Conservation (phyloP, 2,797 vertebrate genomes). For the Pogoniulus pusillus region DNA sequence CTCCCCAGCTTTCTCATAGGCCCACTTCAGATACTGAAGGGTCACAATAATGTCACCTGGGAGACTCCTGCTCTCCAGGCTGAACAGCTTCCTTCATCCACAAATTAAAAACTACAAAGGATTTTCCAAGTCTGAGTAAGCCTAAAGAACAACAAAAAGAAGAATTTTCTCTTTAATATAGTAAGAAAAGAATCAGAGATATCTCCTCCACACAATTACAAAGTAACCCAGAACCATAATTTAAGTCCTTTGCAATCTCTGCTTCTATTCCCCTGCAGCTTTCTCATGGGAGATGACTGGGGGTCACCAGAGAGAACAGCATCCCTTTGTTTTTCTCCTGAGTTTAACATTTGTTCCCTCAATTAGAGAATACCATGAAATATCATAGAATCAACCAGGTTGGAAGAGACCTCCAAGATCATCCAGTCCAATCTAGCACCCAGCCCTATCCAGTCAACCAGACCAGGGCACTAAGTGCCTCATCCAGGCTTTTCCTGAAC, state of each 20-base stretch:
- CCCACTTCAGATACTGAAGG: no score
- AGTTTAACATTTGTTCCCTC: not conserved
- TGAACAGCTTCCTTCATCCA: no score
- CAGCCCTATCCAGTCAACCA: no score
- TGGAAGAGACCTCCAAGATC: no score
- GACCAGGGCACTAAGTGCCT: no score
- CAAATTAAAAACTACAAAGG: not conserved
- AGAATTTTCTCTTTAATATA: not conserved
- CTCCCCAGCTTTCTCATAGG: no score
- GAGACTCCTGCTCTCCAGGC: no score
- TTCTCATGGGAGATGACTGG: not conserved
- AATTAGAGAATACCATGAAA: no score
- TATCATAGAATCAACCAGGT: no score
- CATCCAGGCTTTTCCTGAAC: no score
- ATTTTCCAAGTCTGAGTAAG: not conserved
- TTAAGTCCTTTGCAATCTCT: not conserved
- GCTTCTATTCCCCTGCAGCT: not conserved
- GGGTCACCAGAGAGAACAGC: not conserved
- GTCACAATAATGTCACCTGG: no score
- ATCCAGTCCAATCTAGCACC: no score
- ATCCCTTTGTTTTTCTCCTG: not conserved
- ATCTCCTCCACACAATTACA: not conserved
- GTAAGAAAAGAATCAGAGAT: not conserved
- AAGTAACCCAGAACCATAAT: not conserved
- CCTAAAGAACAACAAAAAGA: not conserved